Conservation (phyloP, 2,888 invertebrate genomes). For the Acholoe squamosa region DNA sequence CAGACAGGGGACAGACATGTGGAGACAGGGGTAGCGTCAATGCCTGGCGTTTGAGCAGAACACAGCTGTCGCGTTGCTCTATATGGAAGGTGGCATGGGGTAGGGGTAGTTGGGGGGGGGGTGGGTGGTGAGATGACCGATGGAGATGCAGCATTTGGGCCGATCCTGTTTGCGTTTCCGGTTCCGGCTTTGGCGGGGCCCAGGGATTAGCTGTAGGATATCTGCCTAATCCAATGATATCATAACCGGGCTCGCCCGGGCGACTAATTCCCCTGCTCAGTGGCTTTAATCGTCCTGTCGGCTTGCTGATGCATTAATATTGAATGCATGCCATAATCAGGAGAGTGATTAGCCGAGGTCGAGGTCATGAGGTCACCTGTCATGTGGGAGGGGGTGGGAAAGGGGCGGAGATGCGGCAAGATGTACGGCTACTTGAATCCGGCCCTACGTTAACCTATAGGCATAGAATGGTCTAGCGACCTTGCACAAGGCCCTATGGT, state of each 20-base stretch:
- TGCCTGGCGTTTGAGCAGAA: too few species aligned
- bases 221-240: constrained; percentile 39
- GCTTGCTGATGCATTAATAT: constrained; percentile 31
- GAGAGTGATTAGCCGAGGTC: constrained; percentile 40
- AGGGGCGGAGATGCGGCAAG: not conserved
- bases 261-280: not conserved
- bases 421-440: not conserved
- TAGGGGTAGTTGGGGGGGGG: not conserved
- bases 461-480: not conserved
- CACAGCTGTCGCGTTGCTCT: not conserved
- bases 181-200: not conserved
- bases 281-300: constrained; percentile 18
- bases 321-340: not conserved
- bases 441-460: not conserved
- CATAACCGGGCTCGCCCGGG: constrained; percentile 33
- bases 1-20: not conserved
- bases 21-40: not conserved
- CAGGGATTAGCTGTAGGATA: constrained; percentile 34
- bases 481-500: too few species aligned
- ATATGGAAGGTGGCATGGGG: not conserved
- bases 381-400: not conserved
- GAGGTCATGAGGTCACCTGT: constrained; percentile 22
- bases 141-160: not conserved
- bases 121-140: not conserved
- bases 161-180: constrained; percentile 44